These are phyloP conservation scores for Eupithecia pulchellata DNA, from an alignment of 2,888 invertebrate species.

Conservation along the genomic window DNA sequence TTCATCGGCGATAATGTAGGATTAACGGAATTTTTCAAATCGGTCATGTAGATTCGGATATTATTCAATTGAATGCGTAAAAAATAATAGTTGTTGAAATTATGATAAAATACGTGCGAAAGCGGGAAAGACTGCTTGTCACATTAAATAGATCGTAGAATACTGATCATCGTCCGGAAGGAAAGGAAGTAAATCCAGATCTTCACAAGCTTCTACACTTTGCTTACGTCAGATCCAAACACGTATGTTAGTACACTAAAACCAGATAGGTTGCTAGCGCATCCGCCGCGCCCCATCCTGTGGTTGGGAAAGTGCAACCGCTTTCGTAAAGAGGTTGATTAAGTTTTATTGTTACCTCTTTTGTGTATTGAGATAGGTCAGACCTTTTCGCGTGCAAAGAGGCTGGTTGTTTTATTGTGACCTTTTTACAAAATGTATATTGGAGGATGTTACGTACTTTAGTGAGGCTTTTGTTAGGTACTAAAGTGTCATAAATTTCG, in stretches of 20 bases:
- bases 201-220: neutral
- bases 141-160: neutral
- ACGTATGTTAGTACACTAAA: slow-evolving; percentile 24
- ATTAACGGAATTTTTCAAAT: no score
- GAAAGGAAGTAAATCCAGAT: neutral
- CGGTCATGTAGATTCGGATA: no score
- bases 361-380: neutral
- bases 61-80: no score
- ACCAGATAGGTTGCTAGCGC: slow-evolving; percentile 8
- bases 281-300: slow-evolving; percentile 32
- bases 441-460: no score
- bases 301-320: slow-evolving; percentile 26
- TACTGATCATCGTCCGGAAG: neutral
- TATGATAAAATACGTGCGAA: no score
- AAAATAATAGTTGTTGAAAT: no score
- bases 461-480: no score
- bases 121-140: no score
- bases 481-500: no score
- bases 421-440: no score
- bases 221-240: slow-evolving; percentile 27
- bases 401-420: neutral
- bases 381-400: neutral
- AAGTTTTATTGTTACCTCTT: neutral
- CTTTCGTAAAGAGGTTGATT: slow-evolving; percentile 15
- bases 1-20: no score